These are phyloP conservation scores for Lasiurus cinereus DNA, from an alignment of 2,113 vertebrate species.

Conservation along the genomic window DNA sequence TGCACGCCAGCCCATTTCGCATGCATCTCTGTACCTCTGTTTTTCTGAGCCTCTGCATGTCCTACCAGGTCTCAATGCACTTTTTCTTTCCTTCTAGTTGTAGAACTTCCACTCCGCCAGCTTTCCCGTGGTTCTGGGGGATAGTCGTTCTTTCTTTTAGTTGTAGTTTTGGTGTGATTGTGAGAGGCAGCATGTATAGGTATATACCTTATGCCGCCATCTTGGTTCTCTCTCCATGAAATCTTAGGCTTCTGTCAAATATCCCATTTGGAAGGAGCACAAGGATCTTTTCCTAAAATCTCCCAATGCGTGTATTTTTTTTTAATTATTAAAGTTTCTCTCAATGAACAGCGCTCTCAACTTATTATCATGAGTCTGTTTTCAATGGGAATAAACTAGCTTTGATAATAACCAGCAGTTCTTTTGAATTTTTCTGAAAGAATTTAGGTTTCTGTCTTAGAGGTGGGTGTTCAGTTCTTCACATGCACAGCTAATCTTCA, in stretches of 20 bases:
- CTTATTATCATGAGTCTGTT: neutral
- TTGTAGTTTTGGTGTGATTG: too few species aligned
- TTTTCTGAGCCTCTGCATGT: too few species aligned
- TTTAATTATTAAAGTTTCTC: slow-evolving; percentile 22
- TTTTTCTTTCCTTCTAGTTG: too few species aligned
- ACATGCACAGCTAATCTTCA: neutral
- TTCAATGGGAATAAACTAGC: neutral
- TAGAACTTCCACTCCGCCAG: too few species aligned
- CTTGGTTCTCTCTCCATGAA: neutral
- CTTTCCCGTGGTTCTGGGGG: too few species aligned
- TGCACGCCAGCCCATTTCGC: too few species aligned
- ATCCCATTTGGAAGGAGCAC: neutral
- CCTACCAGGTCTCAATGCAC: too few species aligned
- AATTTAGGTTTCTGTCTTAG: slow-evolving; percentile 45
- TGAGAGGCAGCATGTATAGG: too few species aligned
- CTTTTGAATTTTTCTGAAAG: slow-evolving; percentile 6
- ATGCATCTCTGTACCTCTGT: too few species aligned
- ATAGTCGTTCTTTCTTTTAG: too few species aligned
- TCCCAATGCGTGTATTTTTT: neutral
- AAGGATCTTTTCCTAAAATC: neutral
- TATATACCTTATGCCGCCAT: too few species aligned
- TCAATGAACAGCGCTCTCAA: neutral
- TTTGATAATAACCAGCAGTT: slow-evolving; percentile 8
- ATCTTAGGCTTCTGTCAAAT: neutral
- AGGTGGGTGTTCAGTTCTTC: neutral